Conservation (phyloP, 2,113 vertebrate genomes). For the Sapajus apella region DNA sequence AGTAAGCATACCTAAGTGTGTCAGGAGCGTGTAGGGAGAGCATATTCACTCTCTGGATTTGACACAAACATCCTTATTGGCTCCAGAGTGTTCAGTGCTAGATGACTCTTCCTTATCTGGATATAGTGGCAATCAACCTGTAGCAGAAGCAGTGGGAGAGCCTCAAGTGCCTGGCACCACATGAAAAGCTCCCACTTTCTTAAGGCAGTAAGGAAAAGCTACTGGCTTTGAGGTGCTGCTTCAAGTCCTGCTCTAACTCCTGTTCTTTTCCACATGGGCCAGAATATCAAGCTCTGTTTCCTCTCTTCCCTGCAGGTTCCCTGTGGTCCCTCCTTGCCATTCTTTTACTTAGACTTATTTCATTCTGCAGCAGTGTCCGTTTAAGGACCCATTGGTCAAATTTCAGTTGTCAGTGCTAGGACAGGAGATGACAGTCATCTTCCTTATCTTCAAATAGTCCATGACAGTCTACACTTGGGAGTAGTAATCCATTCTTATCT, state of each 20-base stretch:
- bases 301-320: neutral
- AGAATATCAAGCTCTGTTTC: neutral
- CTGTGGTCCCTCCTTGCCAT: neutral
- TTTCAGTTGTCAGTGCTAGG: neutral
- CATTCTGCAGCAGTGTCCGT: neutral
- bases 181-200: neutral
- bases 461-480: neutral
- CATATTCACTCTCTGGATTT: neutral
- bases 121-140: neutral
- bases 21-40: neutral
- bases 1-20: neutral
- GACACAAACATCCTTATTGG: neutral
- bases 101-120: neutral
- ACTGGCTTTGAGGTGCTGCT: neutral
- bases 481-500: neutral
- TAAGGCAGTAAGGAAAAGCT: neutral
- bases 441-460: neutral
- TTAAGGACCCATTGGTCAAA: neutral
- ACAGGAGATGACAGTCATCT: neutral
- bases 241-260: neutral
- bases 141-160: neutral
- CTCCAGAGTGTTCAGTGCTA: neutral
- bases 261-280: neutral
- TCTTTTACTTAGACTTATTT: neutral
- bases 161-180: neutral